These are phyloP conservation scores for Manduca sexta DNA, from an alignment of 1,140 invertebrate genomes.

Conservation along the genomic window DNA sequence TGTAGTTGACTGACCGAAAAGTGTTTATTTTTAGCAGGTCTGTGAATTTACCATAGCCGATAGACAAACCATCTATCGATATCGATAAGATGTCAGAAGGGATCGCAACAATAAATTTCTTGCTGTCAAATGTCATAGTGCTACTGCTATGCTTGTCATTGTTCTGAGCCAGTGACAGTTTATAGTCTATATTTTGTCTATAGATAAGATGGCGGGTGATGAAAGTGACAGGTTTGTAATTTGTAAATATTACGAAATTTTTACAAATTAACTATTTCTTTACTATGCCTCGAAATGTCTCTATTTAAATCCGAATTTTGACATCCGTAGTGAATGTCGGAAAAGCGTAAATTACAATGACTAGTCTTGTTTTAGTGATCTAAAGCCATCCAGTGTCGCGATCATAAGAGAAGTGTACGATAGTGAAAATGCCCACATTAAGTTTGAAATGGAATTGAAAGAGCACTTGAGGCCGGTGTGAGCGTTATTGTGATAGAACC, in stretches of 20 bases:
- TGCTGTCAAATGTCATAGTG: too few relatives aligned
- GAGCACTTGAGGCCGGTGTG: slow-evolving; percentile 87
- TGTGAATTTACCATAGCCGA: too few relatives aligned
- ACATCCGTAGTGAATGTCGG: too few relatives aligned
- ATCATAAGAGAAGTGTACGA: slow-evolving; percentile 95
- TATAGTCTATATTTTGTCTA: slow-evolving; percentile 35
- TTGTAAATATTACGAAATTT: slow-evolving; percentile 49
- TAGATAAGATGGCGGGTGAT: slow-evolving; percentile 67
- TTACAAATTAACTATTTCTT: neutral
- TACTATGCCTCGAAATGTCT: neutral
- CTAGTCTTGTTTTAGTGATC: slow-evolving; percentile 60
- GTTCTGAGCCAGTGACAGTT: too few relatives aligned
- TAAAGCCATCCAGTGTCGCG: slow-evolving; percentile 82
- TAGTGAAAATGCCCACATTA: slow-evolving; percentile 91
- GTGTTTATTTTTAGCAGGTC: too few relatives aligned
- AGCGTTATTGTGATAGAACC: slow-evolving; percentile 94
- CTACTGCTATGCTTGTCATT: too few relatives aligned
- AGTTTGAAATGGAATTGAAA: slow-evolving; percentile 93
- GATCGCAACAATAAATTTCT: too few relatives aligned
- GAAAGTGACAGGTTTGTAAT: slow-evolving; percentile 70
- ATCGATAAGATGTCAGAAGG: too few relatives aligned
- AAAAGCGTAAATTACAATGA: too few relatives aligned
- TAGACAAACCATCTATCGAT: too few relatives aligned
- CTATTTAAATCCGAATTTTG: too few relatives aligned
- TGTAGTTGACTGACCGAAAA: too few relatives aligned